Conservation (phyloP, 1,140 invertebrate species). For the Bombyx mandarina region DNA sequence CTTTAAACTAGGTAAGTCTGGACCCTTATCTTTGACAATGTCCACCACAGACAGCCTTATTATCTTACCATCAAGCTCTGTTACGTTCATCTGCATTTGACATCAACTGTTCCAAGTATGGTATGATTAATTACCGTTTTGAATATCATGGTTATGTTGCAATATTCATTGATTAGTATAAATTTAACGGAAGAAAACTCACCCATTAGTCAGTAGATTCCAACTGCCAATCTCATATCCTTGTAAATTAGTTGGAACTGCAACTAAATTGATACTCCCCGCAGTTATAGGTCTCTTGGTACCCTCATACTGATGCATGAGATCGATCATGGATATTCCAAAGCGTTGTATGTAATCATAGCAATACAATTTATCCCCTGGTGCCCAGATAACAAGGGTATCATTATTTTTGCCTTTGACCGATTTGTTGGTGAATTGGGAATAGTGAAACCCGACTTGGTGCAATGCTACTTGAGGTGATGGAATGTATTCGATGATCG, state of each 20-base stretch:
- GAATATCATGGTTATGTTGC: too few relatives aligned
- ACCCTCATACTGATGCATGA: constrained; percentile 40
- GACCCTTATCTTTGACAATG: too few relatives aligned
- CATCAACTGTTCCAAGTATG: too few relatives aligned
- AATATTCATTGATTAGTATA: too few relatives aligned
- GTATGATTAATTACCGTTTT: too few relatives aligned
- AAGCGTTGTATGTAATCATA: constrained; percentile 40
- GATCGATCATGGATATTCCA: constrained; percentile 37
- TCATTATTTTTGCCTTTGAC: constrained; percentile 25
- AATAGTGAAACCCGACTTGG: constrained; percentile 53
- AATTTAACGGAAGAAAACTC: constrained; percentile 10
- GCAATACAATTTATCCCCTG: constrained; percentile 23
- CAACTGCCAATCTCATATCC: constrained; percentile 54
- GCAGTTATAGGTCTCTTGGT: constrained; percentile 35
- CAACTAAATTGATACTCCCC: constrained; percentile 52
- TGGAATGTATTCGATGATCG: constrained; percentile 40
- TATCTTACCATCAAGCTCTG: too few relatives aligned
- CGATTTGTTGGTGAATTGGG: constrained; percentile 29
- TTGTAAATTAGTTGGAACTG: constrained; percentile 37
- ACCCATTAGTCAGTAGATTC: constrained; percentile 57
- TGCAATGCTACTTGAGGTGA: constrained; percentile 46
- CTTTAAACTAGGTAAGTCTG: too few relatives aligned
- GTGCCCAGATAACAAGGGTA: constrained; percentile 44
- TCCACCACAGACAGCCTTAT: too few relatives aligned
- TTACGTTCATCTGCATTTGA: too few relatives aligned